These are phyloP conservation scores for Lamellibrachia luymesi DNA, from an alignment of 1,140 invertebrate genomes.

Conservation along the genomic window DNA sequence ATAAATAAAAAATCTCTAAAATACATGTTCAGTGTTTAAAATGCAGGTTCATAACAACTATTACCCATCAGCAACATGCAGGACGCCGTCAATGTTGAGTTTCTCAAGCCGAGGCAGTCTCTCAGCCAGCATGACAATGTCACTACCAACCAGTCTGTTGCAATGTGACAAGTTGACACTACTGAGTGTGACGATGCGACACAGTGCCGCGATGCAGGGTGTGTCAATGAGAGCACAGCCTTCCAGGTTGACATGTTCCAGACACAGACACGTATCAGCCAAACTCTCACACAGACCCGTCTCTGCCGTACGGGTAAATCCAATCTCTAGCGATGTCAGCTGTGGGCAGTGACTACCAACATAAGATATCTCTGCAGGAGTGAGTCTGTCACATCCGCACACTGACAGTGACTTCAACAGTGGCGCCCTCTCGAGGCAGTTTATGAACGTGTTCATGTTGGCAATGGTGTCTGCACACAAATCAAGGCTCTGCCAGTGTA, in stretches of 20 bases:
- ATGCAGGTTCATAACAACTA: not conserved
- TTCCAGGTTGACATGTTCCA: not conserved
- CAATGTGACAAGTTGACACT: conserved; percentile 11
- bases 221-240: not conserved
- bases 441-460: not conserved
- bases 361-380: not conserved
- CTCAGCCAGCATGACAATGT: not conserved
- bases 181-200: not conserved
- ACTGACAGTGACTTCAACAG: not conserved
- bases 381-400: not conserved
- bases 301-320: not conserved
- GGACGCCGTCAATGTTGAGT: not conserved
- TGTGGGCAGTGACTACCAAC: not conserved
- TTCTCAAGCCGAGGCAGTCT: not conserved
- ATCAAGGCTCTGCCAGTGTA: not conserved
- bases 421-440: not conserved
- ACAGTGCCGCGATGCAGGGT: not conserved
- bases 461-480: not conserved
- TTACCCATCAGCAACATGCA: not conserved
- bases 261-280: not conserved
- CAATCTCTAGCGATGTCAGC: not conserved
- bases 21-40: not conserved
- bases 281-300: not conserved
- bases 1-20: too few species aligned
- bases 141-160: not conserved